A percentile compares a stretch with the other conserved stretches of the same genome.
Conservation (phyloP, 2,797 vertebrate genomes). For the Zenarchopterus dispar region DNA sequence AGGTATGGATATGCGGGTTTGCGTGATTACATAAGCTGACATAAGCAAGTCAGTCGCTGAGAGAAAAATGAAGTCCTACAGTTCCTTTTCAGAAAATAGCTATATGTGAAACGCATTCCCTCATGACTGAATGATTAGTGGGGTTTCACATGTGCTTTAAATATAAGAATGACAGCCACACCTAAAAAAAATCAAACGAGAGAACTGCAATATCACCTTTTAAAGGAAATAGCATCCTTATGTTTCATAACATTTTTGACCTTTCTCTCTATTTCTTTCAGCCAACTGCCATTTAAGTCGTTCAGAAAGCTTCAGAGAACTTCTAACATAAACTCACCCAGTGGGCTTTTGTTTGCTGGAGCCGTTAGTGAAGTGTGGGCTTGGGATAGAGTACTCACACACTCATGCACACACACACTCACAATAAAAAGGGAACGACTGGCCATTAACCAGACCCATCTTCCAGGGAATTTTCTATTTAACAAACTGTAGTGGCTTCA, state of each 20-base stretch:
- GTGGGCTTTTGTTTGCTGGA: constrained; percentile 30
- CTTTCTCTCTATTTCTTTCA: constrained; percentile 7
- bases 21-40: too few relatives aligned
- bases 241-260: constrained; percentile 4
- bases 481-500: neutral
- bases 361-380: constrained; percentile 30
- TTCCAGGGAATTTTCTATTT: constrained; percentile 2
- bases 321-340: constrained; percentile 29
- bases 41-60: too few relatives aligned
- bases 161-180: too few relatives aligned
- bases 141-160: too few relatives aligned
- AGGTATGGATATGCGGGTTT: too few relatives aligned
- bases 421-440: neutral
- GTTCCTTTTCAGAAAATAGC: too few relatives aligned
- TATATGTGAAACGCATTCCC: too few relatives aligned
- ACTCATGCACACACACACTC: neutral
- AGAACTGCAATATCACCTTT: too few relatives aligned
- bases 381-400: too few relatives aligned
- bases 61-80: too few relatives aligned
- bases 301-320: constrained; percentile 41
- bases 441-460: neutral
- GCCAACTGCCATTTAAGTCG: constrained; percentile 25
- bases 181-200: too few relatives aligned
- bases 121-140: too few relatives aligned
- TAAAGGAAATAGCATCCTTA: neutral